Base-by-base conservation (phyloP, 2,888 invertebrate genomes). In the Amiota minor region DNA sequence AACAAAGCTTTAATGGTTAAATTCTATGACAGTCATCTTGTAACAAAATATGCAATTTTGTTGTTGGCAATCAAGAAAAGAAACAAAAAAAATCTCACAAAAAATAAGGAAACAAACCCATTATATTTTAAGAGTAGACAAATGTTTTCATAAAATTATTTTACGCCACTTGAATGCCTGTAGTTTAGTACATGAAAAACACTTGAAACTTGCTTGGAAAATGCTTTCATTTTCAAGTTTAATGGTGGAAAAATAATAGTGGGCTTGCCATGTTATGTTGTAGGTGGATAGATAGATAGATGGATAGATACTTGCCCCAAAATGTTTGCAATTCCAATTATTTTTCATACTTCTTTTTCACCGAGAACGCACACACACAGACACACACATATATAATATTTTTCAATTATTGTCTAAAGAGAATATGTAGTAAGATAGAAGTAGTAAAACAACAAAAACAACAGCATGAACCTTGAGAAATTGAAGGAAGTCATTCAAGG, bases 101-200 rank as follows among this genome's bases (percentile, higher is more conserved):
- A 35, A 35, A 35, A 35, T 35, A 35, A 35, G 6, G 35, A 35
- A 35, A 23, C 23, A 35, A 35, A 35, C 35, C 35, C 35, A 35
- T 35, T 35, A 35, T 35, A 35, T 35, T 35, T 35, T 8, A 35
- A 35, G 35, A 35, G 35, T 35, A 53, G 53, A 12, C 49, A 47
- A 65, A 65, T 65, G 35, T 65, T 65, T 64, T 65, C 46, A 12
- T 68, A 35, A 20, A 68, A 50, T 53, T 68, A 68, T 68, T 49
- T 53, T 35, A 35, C 10, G 65, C 49, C 16, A 49, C 49, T 67
- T 67, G 20, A 20, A 46, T 2, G 10, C 35, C 35, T 35, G 35
- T 6, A 35, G 35, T 35, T 35, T 23, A 68, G 53, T 47, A 50
- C 67, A 50, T 50, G 18, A n/a, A 68, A 12, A 53, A 53, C 67